Base-by-base conservation (phyloP, 2,113 vertebrate species). In the Takifugu bimaculatus region DNA sequence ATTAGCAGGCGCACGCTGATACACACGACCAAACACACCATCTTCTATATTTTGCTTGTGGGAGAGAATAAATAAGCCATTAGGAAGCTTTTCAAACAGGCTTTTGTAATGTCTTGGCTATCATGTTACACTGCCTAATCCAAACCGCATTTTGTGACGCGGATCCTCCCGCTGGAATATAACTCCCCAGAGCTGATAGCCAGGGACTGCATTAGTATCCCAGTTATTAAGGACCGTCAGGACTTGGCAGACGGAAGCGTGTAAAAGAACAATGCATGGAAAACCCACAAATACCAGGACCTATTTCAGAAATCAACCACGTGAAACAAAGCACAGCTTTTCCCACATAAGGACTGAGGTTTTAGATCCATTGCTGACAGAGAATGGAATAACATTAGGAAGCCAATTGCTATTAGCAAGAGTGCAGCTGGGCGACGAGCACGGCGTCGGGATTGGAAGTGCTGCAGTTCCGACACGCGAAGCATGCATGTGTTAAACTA, bases 401-500 rank as follows among this genome's bases (percentile, higher is more conserved):
- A 52, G 55, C n/a, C 10, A 29, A 13, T 61, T 6, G 7, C 26
- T 20, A 45, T 73, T 43, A 62, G 45, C 10, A 39, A 14, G 43
- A 27, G 32, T 3, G 12, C 29, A 32, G 29, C 77, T 75, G 55
- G 68, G 63, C 70, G 59, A 53, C 13, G 5, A 4, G 13, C 57
- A 45, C 32, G 32, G 42, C 32, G 9, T 35, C 9, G 12, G 49
- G 65, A 57, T 67, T 62, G 68, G 57, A 60, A 50, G 26, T 65
- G 56, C 66, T 64, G 32, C 32, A 35, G 32, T 44, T 58, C 54
- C 52, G 47, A 68, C 70, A 71, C 51, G 61, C 68, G 66, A 76
- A 70, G 71, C 69, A 74, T 43, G 72, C 72, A 72, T 73, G 78
- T 86, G 79, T 73, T 80, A 77, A 80, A 81, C 20, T 66, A 65